Percentiles rank a stretch among this genome's conserved stretches.
Conservation (phyloP, 2,113 vertebrate species). For the Sclerurus mexicanus region DNA sequence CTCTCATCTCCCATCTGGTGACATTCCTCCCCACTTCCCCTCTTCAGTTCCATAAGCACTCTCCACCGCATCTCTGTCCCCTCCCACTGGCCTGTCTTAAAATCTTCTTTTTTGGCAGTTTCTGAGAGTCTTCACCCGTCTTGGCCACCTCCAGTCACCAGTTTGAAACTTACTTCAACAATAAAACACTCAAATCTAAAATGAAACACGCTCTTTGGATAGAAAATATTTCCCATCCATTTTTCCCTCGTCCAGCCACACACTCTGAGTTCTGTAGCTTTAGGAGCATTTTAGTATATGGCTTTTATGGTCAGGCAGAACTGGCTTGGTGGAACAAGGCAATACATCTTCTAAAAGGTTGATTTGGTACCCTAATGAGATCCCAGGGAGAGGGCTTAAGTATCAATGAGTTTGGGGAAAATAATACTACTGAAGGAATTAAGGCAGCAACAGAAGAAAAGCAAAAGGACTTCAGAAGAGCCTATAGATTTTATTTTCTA, state of each 20-base stretch:
- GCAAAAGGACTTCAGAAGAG: background rate
- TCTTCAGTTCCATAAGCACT: background rate
- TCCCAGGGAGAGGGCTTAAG: background rate
- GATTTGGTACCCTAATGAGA: no score
- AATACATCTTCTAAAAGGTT: background rate
- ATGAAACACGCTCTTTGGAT: no score
- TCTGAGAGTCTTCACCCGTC: no score
- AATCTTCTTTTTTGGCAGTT: background rate
- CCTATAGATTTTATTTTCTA: background rate
- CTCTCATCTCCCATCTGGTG: background rate
- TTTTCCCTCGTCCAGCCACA: background rate
- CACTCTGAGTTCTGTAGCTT: accelerated
- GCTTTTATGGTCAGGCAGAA: background rate
- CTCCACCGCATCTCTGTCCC: background rate
- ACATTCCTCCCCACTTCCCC: background rate
- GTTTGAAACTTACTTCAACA: no score
- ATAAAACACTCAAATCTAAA: no score
- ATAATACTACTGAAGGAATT: background rate
- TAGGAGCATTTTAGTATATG: background rate
- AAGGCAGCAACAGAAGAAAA: background rate
- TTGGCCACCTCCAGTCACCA: no score
- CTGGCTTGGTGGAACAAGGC: background rate
- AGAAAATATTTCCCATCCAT: no score
- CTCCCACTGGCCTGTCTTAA: background rate
- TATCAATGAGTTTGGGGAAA: background rate